Evolutionary conservation across 2,888 invertebrate species (phyloP), one percentile per base, ranked within the genome.

Genomic region (Eucriotettix oculatus): DNA sequence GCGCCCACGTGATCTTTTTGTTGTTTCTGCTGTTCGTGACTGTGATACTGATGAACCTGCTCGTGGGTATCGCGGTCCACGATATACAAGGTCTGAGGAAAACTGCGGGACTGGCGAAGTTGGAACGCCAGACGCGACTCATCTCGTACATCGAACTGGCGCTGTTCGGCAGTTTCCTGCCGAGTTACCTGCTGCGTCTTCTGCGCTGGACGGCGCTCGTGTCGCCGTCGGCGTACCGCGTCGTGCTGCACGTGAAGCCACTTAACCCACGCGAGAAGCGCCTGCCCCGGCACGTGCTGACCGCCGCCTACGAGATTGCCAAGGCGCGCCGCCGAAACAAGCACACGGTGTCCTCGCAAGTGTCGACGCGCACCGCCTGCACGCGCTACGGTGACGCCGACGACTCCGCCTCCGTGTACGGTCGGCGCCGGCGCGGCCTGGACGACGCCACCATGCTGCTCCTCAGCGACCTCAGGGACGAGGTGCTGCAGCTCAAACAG

Each of bases 21-120:
- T 73, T 89, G 40, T 90, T 90, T 67, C 74, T 90, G 9, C 76
- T 90, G 67, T 89, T 90, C 69, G 90, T 90, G 0, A 90, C 90
- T 0, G 87, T 90, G 3, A 88, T 90, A 10, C 75, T 90, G 54
- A 90, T 90, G 90, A 90, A 90, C 73, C 74, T 90, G 1, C 75
- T 90, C 1, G 89, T 90, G 16, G 90, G 90, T 71, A 90, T 90
- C 65, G 90, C 90, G 0, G 90, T 90, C 7, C 89, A 90, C 67
- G 90, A 90, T 69, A 90, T 90, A 61, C 90, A 90, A 70, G 90
- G 90, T 1, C 74, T 90, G 14, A 85, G 89, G 66, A 90, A 90
- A 76, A 90, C 90, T 0, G 90, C 90, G 0, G 90, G 89, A 0
- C 75, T 90, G 1, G 88, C 88, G 0, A 90, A 90, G 69, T 75